Percentiles rank a stretch among this genome's conserved stretches.
Conservation (phyloP, 2,888 invertebrate species). For the Criorhina ranunculi region DNA sequence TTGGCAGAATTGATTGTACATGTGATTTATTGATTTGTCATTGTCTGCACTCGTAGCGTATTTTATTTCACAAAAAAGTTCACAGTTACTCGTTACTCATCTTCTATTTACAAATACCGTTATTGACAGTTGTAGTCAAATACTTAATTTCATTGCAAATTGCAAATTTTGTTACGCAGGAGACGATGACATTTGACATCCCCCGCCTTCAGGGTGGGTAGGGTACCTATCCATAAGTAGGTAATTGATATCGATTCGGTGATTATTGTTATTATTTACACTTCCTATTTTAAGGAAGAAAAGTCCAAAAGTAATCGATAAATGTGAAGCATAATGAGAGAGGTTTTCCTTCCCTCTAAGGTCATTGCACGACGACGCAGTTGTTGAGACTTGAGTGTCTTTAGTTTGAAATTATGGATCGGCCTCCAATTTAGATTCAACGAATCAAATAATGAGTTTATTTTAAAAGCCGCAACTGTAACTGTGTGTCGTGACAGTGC, state of each 20-base stretch:
- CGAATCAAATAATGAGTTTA: not conserved
- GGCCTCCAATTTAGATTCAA: conserved; percentile 31
- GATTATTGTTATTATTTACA: conserved; percentile 58
- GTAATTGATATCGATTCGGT: conserved; percentile 69
- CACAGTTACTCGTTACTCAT: not conserved
- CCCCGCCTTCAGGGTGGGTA: conserved; percentile 12
- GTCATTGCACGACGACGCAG: conserved; percentile 58
- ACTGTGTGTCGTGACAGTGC: conserved; percentile 42
- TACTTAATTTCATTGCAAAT: conserved; percentile 65
- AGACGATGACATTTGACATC: conserved; percentile 20
- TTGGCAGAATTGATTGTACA: conserved; percentile 56
- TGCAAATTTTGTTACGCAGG: conserved; percentile 62
- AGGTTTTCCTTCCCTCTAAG: conserved; percentile 28
- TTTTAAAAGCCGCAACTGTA: not conserved
- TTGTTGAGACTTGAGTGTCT: not conserved
- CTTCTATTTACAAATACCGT: conserved; percentile 30
- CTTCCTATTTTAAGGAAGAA: not conserved
- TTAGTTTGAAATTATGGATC: conserved; percentile 7
- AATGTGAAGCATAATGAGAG: conserved; percentile 27
- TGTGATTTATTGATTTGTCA: conserved; percentile 72
- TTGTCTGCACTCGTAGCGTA: conserved; percentile 45
- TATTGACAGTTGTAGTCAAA: conserved; percentile 35
- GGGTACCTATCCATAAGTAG: conserved; percentile 44
- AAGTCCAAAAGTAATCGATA: conserved; percentile 40
- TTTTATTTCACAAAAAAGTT: not conserved